Conservation (phyloP, 2,113 vertebrate species). For the Elgaria multicarinata region DNA sequence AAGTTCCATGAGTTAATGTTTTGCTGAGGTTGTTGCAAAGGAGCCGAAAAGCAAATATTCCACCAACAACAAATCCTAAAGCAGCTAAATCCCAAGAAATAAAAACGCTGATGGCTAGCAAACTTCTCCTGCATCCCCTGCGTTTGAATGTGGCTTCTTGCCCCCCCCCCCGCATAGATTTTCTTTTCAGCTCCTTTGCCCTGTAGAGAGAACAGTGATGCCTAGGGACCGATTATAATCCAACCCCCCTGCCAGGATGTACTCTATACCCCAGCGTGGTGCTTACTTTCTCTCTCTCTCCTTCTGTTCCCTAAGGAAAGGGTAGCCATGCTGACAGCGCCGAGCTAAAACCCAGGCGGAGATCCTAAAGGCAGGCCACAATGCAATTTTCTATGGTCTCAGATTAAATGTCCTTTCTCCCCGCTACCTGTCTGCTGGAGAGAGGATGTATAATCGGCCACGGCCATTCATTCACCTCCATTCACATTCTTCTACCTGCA, state of each 20-base stretch:
- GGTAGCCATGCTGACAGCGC: constrained; percentile 9
- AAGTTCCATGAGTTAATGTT: neutral
- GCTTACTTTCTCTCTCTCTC: neutral
- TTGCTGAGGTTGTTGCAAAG: neutral
- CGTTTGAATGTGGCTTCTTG: neutral
- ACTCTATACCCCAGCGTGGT: constrained; percentile 35
- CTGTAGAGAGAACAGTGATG: neutral
- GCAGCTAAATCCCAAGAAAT: neutral
- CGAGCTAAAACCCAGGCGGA: neutral
- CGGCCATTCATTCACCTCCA: neutral
- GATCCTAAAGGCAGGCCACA: constrained; percentile 6
- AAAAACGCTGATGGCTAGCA: neutral
- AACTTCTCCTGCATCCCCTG: neutral
- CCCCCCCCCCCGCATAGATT: neutral
- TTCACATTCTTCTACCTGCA: constrained; percentile 33
- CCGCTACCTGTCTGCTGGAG: neutral
- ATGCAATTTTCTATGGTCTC: constrained; percentile 17
- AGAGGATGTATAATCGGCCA: neutral
- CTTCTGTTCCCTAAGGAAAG: constrained; percentile 8
- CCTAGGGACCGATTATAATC: constrained; percentile 1
- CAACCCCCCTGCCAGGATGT: constrained; percentile 13
- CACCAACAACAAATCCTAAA: neutral
- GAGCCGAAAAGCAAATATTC: neutral
- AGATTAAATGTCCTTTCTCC: constrained; percentile 20
- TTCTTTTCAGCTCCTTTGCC: neutral